Percentiles rank a stretch among this genome's conserved stretches.
Conservation (phyloP, 2,113 vertebrate species). For the Oncorhynchus clarkii region DNA sequence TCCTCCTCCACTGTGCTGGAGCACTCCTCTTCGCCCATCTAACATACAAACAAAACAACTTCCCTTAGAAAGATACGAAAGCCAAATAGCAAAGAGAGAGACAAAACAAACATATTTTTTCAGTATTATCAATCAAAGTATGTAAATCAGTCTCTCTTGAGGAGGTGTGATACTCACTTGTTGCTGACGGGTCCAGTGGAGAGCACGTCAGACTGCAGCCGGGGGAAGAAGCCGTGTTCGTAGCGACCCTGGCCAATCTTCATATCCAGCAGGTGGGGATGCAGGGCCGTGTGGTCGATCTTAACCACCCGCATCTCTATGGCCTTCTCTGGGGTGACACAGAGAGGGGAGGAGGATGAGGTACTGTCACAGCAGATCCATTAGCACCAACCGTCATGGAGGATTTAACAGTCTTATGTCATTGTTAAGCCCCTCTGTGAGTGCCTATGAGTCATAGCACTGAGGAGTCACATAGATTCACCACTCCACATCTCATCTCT, state of each 20-base stretch:
- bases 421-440: not conserved
- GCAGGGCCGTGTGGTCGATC: conserved; percentile 96
- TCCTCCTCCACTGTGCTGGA: conserved; percentile 93
- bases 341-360: not conserved
- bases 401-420: conserved; percentile 6
- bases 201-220: conserved; percentile 92
- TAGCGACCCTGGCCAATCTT: conserved; percentile 99
- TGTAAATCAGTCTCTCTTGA: not conserved
- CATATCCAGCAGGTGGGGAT: conserved; percentile 97
- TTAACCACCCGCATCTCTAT: conserved; percentile 91
- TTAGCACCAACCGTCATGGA: not conserved
- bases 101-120: not conserved
- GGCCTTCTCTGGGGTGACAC: conserved; percentile 83
- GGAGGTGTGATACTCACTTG: conserved; percentile 78
- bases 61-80: not conserved
- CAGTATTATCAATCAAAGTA: not conserved
- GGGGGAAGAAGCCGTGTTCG: conserved; percentile 95
- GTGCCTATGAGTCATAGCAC: not conserved
- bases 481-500: conserved; percentile 6
- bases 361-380: not conserved
- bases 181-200: conserved; percentile 92
- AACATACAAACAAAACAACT: conserved; percentile 19
- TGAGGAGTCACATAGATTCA: not conserved
- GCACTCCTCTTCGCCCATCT: conserved; percentile 97
- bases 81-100: not conserved